These are phyloP conservation scores for Dicrurus megarhynchus DNA, from an alignment of 2,113 vertebrate genomes.

Conservation along the genomic window DNA sequence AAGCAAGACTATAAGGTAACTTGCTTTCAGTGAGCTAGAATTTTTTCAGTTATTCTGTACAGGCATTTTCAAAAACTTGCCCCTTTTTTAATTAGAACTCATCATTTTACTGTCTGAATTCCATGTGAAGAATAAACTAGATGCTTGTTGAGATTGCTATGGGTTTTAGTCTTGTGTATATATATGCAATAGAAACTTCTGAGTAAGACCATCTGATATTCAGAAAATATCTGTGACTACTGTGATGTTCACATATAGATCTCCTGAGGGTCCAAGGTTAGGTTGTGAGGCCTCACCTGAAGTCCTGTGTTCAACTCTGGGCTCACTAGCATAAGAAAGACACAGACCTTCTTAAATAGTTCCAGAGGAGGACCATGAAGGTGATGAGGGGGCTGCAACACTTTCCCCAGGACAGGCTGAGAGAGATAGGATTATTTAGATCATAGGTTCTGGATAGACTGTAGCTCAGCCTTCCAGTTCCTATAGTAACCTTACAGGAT, in stretches of 20 bases:
- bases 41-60: neutral
- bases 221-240: neutral
- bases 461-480: neutral
- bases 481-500: neutral
- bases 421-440: neutral
- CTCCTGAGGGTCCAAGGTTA: neutral
- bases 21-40: neutral
- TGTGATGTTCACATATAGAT: neutral
- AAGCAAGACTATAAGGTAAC: neutral
- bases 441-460: neutral
- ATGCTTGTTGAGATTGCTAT: neutral
- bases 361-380: neutral
- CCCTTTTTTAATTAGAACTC: neutral
- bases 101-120: neutral
- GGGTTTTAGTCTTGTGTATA: neutral
- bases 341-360: neutral
- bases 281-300: neutral
- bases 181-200: neutral
- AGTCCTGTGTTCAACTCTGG: neutral
- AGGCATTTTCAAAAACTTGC: neutral
- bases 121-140: neutral
- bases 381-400: neutral
- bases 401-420: neutral
- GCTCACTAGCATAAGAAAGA: accelerated
- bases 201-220: neutral